Base-by-base conservation (phyloP, 2,113 vertebrate species). In the Xiphophorus maculatus region DNA sequence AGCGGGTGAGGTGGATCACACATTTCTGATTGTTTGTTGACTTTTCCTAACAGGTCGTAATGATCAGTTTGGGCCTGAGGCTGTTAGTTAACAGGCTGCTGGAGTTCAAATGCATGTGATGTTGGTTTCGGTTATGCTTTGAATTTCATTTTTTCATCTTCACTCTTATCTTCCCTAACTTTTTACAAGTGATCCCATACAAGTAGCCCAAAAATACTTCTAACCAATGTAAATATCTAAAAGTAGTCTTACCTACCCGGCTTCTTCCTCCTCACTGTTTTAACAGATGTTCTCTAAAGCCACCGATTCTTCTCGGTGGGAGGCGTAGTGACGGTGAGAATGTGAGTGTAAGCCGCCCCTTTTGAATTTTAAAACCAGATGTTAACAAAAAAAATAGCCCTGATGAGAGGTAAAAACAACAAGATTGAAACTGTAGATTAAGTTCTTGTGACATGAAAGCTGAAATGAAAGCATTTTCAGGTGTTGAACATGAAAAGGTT, bases 1-100 rank as follows among this genome's bases (percentile, higher is more conserved):
- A 72, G 48, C 66, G 10, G 69, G 28, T 13, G 66, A 74, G 4
- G 28, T 4, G 15, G 74, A 63, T 66, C 28, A 14, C n/a, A 19
- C 0, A 27, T 48, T 63, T 62, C n/a, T 27, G 12, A 42, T 42
- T 51, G 42, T 67, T 66, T 51, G 66, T 67, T 66, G 61, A 65
- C 68, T 81, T 64, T 73, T 44, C 40, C 30, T 35, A 33, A 32
- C 22, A 69, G 17, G 62, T 70, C 71, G 51, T 19, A 81, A 62
- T 4, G 17, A 33, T 33, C 1, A 58, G 30, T 54, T 79, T 13
- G 68, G 44, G 15, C 71, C 37, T 1, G 10, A 74, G 44, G 75
- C 44, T 72, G 48, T 22, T 60, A 15, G 25, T 72, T 30, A 65
- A 61, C 69, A 25, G 15, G 13, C 42, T 15, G 14, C 42, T 37